A percentile compares a stretch with the other conserved stretches of the same genome.
phyloP scores from a whole-genome alignment of 2,113 vertebrate genomes.

The Antechinus stuartii region DNA sequence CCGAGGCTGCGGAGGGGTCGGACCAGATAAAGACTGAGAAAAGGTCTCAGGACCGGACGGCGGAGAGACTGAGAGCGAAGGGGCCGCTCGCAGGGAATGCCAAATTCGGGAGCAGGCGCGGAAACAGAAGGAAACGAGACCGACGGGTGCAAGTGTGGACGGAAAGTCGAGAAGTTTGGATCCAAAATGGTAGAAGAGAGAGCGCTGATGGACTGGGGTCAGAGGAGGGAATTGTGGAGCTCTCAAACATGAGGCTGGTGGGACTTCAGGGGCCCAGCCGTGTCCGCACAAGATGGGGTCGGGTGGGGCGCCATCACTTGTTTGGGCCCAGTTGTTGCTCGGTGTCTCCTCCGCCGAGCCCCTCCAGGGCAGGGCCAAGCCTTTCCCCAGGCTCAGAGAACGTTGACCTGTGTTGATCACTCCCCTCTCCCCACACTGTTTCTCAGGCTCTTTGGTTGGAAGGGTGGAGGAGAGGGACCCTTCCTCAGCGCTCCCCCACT shows the following conservation, averaged over 20 bases:
- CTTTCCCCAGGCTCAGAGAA: not conserved
- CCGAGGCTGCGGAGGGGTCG: not conserved
- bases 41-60: not conserved
- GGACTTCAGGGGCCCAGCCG: fast-evolving
- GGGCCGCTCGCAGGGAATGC: not conserved
- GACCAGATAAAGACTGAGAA: not conserved
- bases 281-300: no score
- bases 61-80: not conserved
- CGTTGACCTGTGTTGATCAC: no score
- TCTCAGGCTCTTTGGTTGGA: no score
- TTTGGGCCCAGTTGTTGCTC: fast-evolving
- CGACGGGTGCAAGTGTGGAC: no score
- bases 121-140: not conserved
- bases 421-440: no score
- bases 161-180: not conserved
- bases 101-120: not conserved
- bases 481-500: no score
- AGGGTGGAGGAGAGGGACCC: no score
- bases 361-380: not conserved
- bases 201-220: not conserved
- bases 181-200: not conserved
- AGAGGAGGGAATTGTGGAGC: no score
- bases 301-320: no score
- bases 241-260: not conserved
- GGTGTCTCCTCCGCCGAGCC: no score